Evolutionary conservation across 1,140 invertebrate species (phyloP).

Genomic region (Dreissena rostriformis): DNA sequence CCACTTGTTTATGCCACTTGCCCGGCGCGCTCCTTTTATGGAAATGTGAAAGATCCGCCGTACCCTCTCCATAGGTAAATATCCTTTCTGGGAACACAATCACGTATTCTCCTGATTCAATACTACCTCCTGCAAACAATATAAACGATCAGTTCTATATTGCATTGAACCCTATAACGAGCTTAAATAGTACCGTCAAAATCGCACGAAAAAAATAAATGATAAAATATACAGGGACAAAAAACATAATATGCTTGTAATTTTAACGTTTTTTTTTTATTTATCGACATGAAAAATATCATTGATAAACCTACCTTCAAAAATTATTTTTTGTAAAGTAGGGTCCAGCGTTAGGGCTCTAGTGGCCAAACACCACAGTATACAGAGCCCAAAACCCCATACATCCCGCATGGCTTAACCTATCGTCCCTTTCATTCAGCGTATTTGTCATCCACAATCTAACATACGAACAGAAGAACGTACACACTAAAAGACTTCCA

Average conservation of each 20-base stretch:
- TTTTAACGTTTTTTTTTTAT: no score
- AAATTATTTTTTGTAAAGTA: background rate
- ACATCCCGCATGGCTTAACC: slow-evolving; percentile 58
- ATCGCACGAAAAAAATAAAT: no score
- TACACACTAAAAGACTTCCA: slow-evolving; percentile 6
- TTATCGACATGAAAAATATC: no score
- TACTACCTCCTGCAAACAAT: slow-evolving; percentile 18
- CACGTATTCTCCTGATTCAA: slow-evolving; percentile 31
- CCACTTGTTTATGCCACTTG: slow-evolving; percentile 44
- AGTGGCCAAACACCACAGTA: slow-evolving; percentile 34
- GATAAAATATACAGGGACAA: no score
- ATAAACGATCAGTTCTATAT: no score
- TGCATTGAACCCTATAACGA: no score
- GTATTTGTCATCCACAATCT: slow-evolving; percentile 40
- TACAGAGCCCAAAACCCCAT: slow-evolving; percentile 44
- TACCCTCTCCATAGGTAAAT: slow-evolving; percentile 9
- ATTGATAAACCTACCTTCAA: no score
- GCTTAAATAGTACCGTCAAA: no score
- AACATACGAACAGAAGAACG: slow-evolving; percentile 41
- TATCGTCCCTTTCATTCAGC: slow-evolving; percentile 40
- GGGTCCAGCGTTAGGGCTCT: slow-evolving; percentile 43
- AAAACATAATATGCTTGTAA: no score
- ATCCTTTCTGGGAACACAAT: slow-evolving; percentile 46
- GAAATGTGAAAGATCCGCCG: slow-evolving; percentile 24
- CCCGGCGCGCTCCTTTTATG: slow-evolving; percentile 49